Evolutionary conservation across 2,797 vertebrate species (phyloP).

Genomic region (Spondyliosoma cantharus): DNA sequence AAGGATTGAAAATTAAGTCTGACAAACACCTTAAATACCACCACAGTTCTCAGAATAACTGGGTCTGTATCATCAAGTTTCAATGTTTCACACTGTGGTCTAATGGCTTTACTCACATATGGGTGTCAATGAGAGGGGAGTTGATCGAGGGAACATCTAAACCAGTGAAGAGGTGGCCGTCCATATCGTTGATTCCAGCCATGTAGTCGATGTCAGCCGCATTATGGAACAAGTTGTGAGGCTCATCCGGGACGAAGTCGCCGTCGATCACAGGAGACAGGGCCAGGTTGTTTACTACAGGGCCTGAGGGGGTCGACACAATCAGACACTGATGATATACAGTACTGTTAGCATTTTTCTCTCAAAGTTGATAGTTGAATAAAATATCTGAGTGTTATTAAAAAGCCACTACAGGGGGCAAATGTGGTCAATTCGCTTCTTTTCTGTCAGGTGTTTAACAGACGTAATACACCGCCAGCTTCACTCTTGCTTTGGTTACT

Average conservation of each 20-base stretch:
- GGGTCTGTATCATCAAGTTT: background rate
- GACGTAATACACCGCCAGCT: background rate
- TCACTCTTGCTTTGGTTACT: background rate
- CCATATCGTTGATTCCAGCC: conserved; percentile 91
- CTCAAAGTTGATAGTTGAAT: background rate
- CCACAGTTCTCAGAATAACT: background rate
- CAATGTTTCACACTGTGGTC: background rate
- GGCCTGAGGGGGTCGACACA: conserved; percentile 77
- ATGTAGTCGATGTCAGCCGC: conserved; percentile 90
- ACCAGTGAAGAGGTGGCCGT: conserved; percentile 89
- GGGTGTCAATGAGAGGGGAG: conserved; percentile 66
- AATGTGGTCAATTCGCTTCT: background rate
- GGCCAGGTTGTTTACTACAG: conserved; percentile 82
- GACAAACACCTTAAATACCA: background rate
- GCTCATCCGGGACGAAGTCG: conserved; percentile 90
- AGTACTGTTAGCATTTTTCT: background rate
- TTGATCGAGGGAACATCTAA: conserved; percentile 88
- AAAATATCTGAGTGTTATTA: background rate
- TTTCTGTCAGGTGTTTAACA: background rate
- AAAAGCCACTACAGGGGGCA: background rate
- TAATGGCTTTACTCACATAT: conserved; percentile 78
- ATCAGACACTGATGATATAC: background rate
- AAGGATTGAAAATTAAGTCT: background rate
- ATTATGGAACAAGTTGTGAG: conserved; percentile 87
- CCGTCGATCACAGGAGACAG: conserved; percentile 89